Percentiles rank a stretch among this genome's conserved stretches.
phyloP scores from a whole-genome alignment of 2,113 vertebrate genomes.

The Cyanocitta stelleri region DNA sequence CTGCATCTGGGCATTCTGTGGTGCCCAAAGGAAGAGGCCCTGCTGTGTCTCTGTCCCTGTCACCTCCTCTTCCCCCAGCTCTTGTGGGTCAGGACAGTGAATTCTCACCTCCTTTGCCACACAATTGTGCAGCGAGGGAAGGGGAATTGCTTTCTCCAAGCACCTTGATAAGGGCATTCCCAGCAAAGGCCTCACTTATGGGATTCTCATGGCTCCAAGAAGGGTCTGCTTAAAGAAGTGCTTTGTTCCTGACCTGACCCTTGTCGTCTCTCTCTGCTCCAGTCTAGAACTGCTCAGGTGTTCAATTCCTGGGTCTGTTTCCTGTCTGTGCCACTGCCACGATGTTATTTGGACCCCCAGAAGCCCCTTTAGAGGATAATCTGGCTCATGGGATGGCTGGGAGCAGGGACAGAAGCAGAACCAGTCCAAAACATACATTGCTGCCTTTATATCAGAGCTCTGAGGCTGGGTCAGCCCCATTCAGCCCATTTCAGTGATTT shows the following conservation, averaged over 20 bases:
- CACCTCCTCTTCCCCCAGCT: not conserved
- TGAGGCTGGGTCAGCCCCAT: not conserved
- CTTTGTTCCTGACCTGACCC: not conserved
- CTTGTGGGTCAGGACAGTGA: not conserved
- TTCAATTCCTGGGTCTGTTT: not conserved
- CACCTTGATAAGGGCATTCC: not conserved
- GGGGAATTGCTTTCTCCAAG: not conserved
- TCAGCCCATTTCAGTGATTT: not conserved
- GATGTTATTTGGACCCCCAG: not conserved
- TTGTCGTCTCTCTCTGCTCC: not conserved
- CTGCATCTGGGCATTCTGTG: not conserved
- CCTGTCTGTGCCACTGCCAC: not conserved
- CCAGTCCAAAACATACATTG: not conserved
- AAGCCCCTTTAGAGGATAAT: not conserved
- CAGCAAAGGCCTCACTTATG: not conserved
- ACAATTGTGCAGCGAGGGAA: accelerated
- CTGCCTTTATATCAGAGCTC: not conserved
- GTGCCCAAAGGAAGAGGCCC: not conserved
- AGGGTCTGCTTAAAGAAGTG: accelerated
- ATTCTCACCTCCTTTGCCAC: not conserved
- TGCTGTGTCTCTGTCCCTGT: not conserved
- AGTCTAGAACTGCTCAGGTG: not conserved
- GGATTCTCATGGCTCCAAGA: not conserved
- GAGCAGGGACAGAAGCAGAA: not conserved
- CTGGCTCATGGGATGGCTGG: not conserved